phyloP scores from a whole-genome alignment of 30 jellyfish, hydroid and myxozoan genomes.

The Pelagia noctiluca region DNA sequence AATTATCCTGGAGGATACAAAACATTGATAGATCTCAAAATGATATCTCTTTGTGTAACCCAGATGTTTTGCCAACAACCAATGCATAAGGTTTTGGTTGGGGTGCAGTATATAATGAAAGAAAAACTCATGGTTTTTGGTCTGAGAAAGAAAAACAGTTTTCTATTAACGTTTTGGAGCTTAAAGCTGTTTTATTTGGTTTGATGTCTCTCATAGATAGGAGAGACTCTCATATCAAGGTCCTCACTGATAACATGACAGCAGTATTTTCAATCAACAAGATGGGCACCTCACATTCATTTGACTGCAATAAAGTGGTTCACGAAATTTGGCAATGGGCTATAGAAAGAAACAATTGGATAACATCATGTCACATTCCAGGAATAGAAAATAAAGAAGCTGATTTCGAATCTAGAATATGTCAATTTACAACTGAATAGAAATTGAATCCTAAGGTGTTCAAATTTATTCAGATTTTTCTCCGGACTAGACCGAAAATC shows the following conservation, averaged over 20 bases:
- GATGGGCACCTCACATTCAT: slow-evolving; percentile 44
- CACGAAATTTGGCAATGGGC: slow-evolving; percentile 19
- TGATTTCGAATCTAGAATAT: slow-evolving; percentile 10
- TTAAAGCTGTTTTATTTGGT: slow-evolving; percentile 36
- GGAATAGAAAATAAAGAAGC: not conserved
- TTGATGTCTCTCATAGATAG: not conserved
- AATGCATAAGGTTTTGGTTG: not conserved
- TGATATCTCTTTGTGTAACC: not conserved
- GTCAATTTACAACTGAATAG: not conserved
- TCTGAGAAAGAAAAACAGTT: not conserved
- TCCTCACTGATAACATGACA: slow-evolving; percentile 41
- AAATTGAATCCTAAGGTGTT: not conserved
- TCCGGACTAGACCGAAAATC: not conserved
- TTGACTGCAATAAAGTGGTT: not conserved
- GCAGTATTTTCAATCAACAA: slow-evolving; percentile 33
- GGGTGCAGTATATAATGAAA: slow-evolving; percentile 6
- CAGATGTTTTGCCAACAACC: not conserved
- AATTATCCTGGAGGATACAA: not conserved
- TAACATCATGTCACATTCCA: slow-evolving; percentile 10
- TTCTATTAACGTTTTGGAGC: slow-evolving; percentile 22
- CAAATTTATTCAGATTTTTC: not conserved
- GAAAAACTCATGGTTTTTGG: slow-evolving; percentile 13
- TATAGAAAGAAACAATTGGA: not conserved
- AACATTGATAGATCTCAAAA: not conserved
- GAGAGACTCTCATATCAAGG: not conserved